Evolutionary conservation across 2,888 invertebrate species (phyloP), one percentile per base, ranked within the genome.

Genomic region (Strigamia crassipes): DNA sequence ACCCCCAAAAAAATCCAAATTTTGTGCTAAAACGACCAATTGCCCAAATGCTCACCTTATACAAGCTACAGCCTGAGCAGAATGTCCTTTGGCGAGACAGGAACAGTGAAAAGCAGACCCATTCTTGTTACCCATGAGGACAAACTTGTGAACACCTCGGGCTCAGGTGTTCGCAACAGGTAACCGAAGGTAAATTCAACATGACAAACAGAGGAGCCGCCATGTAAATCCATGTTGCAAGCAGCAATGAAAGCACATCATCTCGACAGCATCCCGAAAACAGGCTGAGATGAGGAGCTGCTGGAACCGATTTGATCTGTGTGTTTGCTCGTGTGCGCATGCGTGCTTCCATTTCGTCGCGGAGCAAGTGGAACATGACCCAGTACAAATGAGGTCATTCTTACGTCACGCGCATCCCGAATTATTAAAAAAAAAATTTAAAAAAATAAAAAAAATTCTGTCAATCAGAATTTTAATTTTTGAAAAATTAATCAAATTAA

Each of bases 81-180:
- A 61, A 61, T 61, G 61, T 61, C 61, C 61, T 61, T 61, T 61
- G 61, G 61, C 61, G 61, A 61, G 61, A 61, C 61, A 61, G 23
- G 61, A 61, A 61, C 61, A 61, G 61, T 61, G 61, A 61, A 61
- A 15, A 18, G 21, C 61, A 18, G 61, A 61, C 61, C 61, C 61
- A 23, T 61, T 61, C 61, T 61, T 61, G 61, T 61, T 61, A 61
- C 61, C 61, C 61, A 61, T 61, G 61, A 61, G 61, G 61, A 61
- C 61, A 61, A 61, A 61, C 61, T 61, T 18, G 61, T 21, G 61
- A 61, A 61, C 61, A 61, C 61, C 18, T 61, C 23, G 18, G 61
- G 61, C 61, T 61, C 61, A 61, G 61, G 61, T 61, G 61, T 61
- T 23, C 61, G 61, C 61, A 61, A 61, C 61, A 61, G 61, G 61